Evolutionary conservation across 30 jellyfish, hydroid and myxozoan species (phyloP).

Genomic region (Aurelia sp.): DNA sequence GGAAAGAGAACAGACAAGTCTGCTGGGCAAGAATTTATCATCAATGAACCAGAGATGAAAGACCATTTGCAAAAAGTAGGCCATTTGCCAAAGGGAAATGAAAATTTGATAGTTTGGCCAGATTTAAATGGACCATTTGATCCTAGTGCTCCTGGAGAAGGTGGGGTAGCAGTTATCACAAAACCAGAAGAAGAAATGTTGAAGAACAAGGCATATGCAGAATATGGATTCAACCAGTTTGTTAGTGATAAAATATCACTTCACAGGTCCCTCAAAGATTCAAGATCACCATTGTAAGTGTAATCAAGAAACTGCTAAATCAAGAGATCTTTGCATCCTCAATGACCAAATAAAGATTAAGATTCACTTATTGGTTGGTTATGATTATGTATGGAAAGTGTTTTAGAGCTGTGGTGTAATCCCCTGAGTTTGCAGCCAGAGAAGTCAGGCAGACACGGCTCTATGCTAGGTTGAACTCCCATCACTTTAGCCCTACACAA

Average conservation of each 20-base stretch:
- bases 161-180: conserved; percentile 79
- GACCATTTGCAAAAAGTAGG: too few species aligned
- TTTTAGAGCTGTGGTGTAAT: too few species aligned
- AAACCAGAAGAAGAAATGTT: conserved; percentile 77
- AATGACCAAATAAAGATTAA: too few species aligned
- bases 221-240: conserved; percentile 96
- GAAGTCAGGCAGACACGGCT: too few species aligned
- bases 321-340: too few species aligned
- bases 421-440: too few species aligned
- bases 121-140: conserved; percentile 67
- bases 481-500: too few species aligned
- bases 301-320: background rate
- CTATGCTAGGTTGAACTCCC: too few species aligned
- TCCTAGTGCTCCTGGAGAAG: conserved; percentile 91
- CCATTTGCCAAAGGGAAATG: too few species aligned
- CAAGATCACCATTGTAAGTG: conserved; percentile 86
- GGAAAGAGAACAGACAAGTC: conserved; percentile 33
- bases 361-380: too few species aligned
- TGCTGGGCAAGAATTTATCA: background rate
- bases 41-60: background rate
- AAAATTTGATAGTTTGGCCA: conserved; percentile 65
- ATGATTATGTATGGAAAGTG: too few species aligned
- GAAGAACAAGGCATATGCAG: conserved; percentile 82
- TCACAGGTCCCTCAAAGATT: conserved; percentile 91
- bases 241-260: conserved; percentile 95